A percentile compares a stretch with the other conserved stretches of the same genome.
These are phyloP conservation scores for Eumeta japonica DNA, from an alignment of 1,140 invertebrate species.

Conservation along the genomic window DNA sequence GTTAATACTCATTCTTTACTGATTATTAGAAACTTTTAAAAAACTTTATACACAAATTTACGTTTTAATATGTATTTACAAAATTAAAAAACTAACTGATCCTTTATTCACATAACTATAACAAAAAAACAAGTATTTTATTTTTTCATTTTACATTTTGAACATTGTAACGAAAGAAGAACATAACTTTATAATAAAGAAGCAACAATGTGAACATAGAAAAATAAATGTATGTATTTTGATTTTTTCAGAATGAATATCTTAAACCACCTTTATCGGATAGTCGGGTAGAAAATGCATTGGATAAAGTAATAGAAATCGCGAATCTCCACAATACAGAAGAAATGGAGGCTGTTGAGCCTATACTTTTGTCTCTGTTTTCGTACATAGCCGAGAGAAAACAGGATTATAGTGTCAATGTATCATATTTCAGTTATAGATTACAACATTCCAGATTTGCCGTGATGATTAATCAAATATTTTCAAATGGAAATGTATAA, in stretches of 20 bases:
- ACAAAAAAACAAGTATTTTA: no score
- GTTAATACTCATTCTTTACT: no score
- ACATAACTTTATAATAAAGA: no score
- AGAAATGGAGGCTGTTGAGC: constrained; percentile 18
- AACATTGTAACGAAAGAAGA: no score
- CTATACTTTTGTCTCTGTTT: constrained; percentile 28
- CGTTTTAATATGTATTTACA: no score
- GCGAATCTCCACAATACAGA: constrained; percentile 17
- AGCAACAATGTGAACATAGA: no score
- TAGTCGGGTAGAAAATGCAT: constrained; percentile 16
- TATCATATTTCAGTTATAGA: constrained; percentile 15
- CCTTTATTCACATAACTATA: no score
- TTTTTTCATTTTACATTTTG: no score
- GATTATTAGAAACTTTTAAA: no score
- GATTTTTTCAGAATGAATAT: constrained; percentile 42
- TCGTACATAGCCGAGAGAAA: constrained; percentile 28
- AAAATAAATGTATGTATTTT: no score
- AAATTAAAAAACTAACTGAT: no score
- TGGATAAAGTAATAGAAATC: constrained; percentile 19
- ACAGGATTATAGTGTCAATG: constrained; percentile 17
- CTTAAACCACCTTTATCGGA: constrained; percentile 24
- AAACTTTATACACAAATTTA: no score
- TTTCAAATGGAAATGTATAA: constrained; percentile 7
- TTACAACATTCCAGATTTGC: constrained; percentile 19
- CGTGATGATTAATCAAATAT: constrained; percentile 19